Evolutionary conservation across 2,113 vertebrate species (phyloP).

Genomic region (Myxocyprinus asiaticus): DNA sequence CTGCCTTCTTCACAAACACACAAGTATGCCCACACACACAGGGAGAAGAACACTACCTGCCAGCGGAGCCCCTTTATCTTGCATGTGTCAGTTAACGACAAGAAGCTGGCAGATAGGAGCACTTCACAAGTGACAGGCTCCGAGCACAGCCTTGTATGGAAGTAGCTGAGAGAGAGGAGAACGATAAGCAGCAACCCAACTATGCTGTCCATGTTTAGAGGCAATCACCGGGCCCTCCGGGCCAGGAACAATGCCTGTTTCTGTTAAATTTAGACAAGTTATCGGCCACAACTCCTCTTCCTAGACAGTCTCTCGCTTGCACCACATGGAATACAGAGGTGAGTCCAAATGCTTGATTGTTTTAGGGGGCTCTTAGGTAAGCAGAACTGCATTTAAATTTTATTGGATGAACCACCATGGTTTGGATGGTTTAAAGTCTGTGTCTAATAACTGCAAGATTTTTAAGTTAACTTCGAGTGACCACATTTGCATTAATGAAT

Average conservation of each 20-base stretch:
- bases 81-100: constrained; percentile 76
- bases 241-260: constrained; percentile 76
- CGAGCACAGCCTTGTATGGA: constrained; percentile 95
- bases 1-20: background rate
- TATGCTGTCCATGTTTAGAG: constrained; percentile 90
- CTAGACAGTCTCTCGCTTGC: constrained; percentile 62
- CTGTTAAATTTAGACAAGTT: constrained; percentile 85
- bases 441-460: too few species aligned
- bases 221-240: constrained; percentile 80
- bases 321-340: constrained; percentile 71
- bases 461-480: background rate
- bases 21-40: background rate
- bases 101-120: constrained; percentile 83
- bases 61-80: constrained; percentile 70
- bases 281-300: constrained; percentile 68
- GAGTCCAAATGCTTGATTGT: constrained; percentile 63
- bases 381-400: constrained; percentile 4
- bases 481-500: background rate
- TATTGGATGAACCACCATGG: background rate
- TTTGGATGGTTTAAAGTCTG: too few species aligned
- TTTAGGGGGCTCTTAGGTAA: constrained; percentile 2
- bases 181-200: constrained; percentile 88
- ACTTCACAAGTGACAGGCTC: constrained; percentile 79
- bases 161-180: constrained; percentile 79
- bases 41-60: constrained; percentile 16